Evolutionary conservation across 2,888 invertebrate genomes (phyloP), one percentile per base, ranked within the genome.

Genomic region (Selenia dentaria): DNA sequence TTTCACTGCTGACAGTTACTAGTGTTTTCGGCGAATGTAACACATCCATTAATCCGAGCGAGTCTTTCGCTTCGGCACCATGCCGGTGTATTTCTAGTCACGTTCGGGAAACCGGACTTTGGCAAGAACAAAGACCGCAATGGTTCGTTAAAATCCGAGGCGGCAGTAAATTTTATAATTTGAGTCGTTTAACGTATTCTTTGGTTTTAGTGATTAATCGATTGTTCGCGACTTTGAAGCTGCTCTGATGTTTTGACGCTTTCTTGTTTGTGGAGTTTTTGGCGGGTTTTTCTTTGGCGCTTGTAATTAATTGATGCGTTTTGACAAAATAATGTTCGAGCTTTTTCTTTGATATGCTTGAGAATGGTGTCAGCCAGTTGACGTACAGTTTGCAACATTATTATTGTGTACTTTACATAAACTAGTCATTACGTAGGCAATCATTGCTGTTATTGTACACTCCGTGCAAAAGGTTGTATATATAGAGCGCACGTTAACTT

Each of bases 11-110:
- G 78, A 79, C 78, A 77, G 74, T 78, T 78, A 79, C 68, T 76
- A 62, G 71, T 73, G 78, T 75, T 68, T 68, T 70, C 74, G 62
- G 61, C 69, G 83, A 84, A 84, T 74, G 73, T 76, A 75, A 75
- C 72, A 67, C 80, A 72, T 79, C 79, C 82, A 83, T 83, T 83
- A 83, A 84, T 83, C 65, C 70, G 64, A 66, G 64, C 69, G 64
- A 57, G 64, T 71, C 73, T 71, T 67, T 33, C 45, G 64, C 66
- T 74, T 70, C 70, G 68, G 70, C 71, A 69, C 61, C 64, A 57
- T 60, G 67, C 57, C 38, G 67, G 79, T 80, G 78, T 74, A 84
- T 80, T 61, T 72, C 70, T 68, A 60, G 57, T 63, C 65, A 51
- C 58, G 69, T 77, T 67, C 59, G 58, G 56, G 12, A 24, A 38